phyloP scores from a whole-genome alignment of 2,113 vertebrate species.

The Lasiurus borealis region DNA sequence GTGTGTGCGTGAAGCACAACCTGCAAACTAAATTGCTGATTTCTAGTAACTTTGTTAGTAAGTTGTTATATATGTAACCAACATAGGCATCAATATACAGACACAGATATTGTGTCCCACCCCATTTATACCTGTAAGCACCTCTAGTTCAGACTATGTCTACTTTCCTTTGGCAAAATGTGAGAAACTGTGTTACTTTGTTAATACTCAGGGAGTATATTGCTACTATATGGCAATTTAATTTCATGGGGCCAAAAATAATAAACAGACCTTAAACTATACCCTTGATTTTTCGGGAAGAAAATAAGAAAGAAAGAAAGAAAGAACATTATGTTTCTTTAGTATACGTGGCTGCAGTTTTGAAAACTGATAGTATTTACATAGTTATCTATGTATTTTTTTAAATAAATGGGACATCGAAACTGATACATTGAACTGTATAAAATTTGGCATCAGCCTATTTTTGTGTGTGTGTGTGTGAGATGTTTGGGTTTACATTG shows the following conservation, averaged over 20 bases:
- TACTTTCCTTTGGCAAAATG: neutral
- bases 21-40: neutral
- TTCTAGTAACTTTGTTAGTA: constrained; percentile 38
- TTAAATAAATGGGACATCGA: neutral
- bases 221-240: neutral
- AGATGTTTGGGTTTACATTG: constrained; percentile 34
- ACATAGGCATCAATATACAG: neutral
- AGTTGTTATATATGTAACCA: neutral
- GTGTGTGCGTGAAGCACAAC: neutral
- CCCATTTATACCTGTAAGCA: neutral
- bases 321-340: constrained; percentile 10
- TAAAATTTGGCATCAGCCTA: neutral
- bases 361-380: neutral
- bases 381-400: neutral
- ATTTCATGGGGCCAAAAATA: neutral
- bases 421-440: neutral
- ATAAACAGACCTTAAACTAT: constrained; percentile 45
- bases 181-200: neutral
- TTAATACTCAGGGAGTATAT: neutral
- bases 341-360: neutral
- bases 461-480: neutral
- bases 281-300: constrained; percentile 10
- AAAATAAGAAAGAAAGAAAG: neutral
- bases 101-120: neutral
- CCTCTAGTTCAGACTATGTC: neutral